These are phyloP conservation scores for Drosophila koepferae DNA, from an alignment of 2,888 invertebrate genomes.

Conservation along the genomic window DNA sequence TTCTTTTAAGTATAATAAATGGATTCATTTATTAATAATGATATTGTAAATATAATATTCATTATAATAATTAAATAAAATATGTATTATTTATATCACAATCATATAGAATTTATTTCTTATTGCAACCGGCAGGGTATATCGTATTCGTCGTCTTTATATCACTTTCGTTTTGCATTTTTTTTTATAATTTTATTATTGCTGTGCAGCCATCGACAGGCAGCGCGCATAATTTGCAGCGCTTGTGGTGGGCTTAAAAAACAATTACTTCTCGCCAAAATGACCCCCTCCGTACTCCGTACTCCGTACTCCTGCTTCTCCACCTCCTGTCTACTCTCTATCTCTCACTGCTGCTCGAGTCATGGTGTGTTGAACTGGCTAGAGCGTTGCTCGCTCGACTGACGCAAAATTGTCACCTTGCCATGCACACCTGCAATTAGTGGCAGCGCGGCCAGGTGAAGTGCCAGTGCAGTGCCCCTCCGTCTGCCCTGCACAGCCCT, in stretches of 20 bases:
- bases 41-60: too few species aligned
- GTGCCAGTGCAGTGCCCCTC: conserved; percentile 5
- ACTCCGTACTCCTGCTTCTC: neutral
- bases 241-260: conserved; percentile 53
- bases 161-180: neutral
- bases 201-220: conserved; percentile 50
- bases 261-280: conserved; percentile 65
- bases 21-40: too few species aligned
- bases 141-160: neutral
- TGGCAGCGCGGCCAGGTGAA: conserved; percentile 40
- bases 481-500: neutral
- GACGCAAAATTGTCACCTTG: conserved; percentile 81
- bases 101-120: neutral
- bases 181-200: conserved; percentile 36
- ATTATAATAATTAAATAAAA: neutral
- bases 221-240: conserved; percentile 53
- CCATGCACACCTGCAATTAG: conserved; percentile 77
- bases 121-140: conserved; percentile 17
- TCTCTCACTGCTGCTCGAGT: neutral
- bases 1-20: too few species aligned
- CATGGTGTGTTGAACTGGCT: conserved; percentile 29
- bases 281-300: conserved; percentile 17
- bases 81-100: neutral
- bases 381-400: conserved; percentile 66
- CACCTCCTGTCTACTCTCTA: neutral